Conservation (phyloP, 2,797 vertebrate genomes). For the Epinephelus malabaricus region DNA sequence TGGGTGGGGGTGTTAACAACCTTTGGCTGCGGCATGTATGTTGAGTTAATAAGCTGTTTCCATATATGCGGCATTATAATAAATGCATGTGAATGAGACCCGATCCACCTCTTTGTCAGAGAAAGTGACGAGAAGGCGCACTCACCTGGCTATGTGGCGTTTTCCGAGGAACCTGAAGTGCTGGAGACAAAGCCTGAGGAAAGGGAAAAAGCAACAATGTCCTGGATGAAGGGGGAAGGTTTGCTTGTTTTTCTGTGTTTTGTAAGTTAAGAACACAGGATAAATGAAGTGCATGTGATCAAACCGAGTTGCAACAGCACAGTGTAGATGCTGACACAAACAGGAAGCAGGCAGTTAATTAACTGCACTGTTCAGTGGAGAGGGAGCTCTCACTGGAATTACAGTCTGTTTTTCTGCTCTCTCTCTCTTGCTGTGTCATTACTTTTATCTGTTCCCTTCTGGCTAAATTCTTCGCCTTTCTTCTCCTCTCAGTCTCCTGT, state of each 20-base stretch:
- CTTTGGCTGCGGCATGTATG: conserved; percentile 52
- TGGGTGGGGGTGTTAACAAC: conserved; percentile 45
- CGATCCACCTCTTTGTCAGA: conserved; percentile 2
- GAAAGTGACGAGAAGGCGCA: background rate
- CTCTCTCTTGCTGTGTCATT: conserved; percentile 51
- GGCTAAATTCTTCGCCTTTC: conserved; percentile 45
- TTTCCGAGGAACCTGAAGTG: conserved; percentile 98
- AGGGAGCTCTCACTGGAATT: conserved; percentile 49
- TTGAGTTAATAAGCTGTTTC: conserved; percentile 62
- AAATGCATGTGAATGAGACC: conserved; percentile 41
- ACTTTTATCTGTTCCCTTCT: conserved; percentile 65
- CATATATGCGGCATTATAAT: conserved; percentile 29
- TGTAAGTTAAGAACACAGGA: conserved; percentile 11
- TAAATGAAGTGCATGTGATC: conserved; percentile 44
- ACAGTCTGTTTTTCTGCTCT: conserved; percentile 53
- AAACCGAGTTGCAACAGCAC: conserved; percentile 36
- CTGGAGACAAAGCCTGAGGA: conserved; percentile 95
- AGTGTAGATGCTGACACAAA: conserved; percentile 61
- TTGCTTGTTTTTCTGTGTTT: conserved; percentile 29
- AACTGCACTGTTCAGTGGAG: conserved; percentile 52
- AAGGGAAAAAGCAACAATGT: conserved; percentile 13
- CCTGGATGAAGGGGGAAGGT: background rate
- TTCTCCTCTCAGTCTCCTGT: conserved; percentile 34
- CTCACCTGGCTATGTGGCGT: conserved; percentile 97
- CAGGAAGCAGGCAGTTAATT: conserved; percentile 71